Evolutionary conservation across 2,113 vertebrate species (phyloP).

Genomic region (Mormyrus iriodes): DNA sequence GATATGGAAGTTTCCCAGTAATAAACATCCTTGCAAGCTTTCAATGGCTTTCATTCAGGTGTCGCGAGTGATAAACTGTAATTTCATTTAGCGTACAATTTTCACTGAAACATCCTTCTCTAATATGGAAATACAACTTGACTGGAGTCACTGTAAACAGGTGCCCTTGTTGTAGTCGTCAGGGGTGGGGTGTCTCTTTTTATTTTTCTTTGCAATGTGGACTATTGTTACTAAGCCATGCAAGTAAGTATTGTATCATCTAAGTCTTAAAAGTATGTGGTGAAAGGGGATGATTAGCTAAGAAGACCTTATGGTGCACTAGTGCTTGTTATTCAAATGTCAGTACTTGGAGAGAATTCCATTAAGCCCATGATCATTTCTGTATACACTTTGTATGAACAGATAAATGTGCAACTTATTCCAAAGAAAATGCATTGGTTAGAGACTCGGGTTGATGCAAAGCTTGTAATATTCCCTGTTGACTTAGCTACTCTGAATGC

Average conservation of each 20-base stretch:
- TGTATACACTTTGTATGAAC: background rate
- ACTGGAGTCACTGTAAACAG: background rate
- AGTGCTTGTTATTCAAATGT: background rate
- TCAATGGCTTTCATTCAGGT: background rate
- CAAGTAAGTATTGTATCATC: background rate
- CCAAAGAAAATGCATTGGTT: background rate
- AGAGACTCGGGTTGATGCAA: background rate
- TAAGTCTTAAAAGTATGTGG: background rate
- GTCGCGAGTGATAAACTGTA: background rate
- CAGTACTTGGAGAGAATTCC: background rate
- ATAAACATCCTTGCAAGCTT: background rate
- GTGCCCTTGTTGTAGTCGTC: background rate
- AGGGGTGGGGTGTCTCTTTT: background rate
- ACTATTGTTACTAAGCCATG: background rate
- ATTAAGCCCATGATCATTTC: background rate
- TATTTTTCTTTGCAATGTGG: background rate
- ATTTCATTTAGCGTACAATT: background rate
- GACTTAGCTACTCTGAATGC: background rate
- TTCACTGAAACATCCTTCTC: background rate
- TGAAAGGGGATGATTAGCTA: background rate
- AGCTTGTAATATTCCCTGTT: slow-evolving; percentile 2
- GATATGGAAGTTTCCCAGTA: background rate
- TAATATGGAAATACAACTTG: background rate
- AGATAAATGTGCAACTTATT: background rate
- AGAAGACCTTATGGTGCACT: background rate